Percentiles rank a stretch among this genome's conserved stretches.
These are phyloP conservation scores for Smutsia gigantea DNA, from an alignment of 2,797 vertebrate species.

Conservation along the genomic window DNA sequence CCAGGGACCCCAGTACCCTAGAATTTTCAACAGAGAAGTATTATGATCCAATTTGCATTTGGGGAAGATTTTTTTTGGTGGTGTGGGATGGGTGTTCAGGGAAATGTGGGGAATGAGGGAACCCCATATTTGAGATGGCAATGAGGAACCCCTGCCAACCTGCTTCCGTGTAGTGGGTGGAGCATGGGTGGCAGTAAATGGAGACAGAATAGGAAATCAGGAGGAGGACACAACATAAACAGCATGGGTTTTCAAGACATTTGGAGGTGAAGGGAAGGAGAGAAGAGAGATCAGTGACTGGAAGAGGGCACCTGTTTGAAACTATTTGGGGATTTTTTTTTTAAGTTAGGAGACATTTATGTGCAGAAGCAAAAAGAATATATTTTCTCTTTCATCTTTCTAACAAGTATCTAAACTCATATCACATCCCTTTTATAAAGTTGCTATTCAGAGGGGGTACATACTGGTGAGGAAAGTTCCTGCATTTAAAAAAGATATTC, in stretches of 20 bases:
- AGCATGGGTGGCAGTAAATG: not conserved
- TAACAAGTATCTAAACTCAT: slow-evolving; percentile 18
- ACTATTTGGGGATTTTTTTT: slow-evolving; percentile 1
- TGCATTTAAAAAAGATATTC: not conserved
- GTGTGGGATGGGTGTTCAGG: no score
- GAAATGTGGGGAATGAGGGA: not conserved
- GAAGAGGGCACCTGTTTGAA: not conserved
- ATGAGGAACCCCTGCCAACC: not conserved
- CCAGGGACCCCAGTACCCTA: not conserved
- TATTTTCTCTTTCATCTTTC: slow-evolving; percentile 40
- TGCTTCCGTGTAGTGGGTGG: fast-evolving
- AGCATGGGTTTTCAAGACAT: not conserved
- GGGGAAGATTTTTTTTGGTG: not conserved
- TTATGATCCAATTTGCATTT: not conserved
- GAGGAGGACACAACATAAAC: not conserved
- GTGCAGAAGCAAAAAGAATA: slow-evolving; percentile 6
- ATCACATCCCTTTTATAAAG: slow-evolving; percentile 41
- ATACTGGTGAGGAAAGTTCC: not conserved
- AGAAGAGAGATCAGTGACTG: not conserved
- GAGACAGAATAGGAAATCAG: not conserved
- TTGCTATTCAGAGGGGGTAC: not conserved
- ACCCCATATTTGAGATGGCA: fast-evolving
- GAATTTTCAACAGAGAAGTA: not conserved
- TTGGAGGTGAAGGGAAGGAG: not conserved
- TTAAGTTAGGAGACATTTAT: slow-evolving; percentile 5